A percentile compares a stretch with the other conserved stretches of the same genome.
These are phyloP conservation scores for Apoda limacodes DNA, from an alignment of 2,888 invertebrate genomes.

Conservation along the genomic window DNA sequence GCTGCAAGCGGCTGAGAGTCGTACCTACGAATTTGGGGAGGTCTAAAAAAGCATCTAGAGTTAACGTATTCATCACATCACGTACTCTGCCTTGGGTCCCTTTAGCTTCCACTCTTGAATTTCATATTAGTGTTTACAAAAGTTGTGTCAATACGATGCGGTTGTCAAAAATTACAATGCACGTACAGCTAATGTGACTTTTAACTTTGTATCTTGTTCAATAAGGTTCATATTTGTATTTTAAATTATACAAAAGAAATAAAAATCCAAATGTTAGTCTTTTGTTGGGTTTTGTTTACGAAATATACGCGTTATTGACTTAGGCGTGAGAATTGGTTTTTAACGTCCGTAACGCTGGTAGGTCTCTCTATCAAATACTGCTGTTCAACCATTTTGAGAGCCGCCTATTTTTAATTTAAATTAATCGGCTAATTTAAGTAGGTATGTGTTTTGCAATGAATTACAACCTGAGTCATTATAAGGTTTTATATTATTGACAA, in stretches of 20 bases:
- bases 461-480: no score
- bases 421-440: no score
- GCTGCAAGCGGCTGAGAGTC: no score
- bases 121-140: conserved; percentile 66
- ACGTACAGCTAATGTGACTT: conserved; percentile 15
- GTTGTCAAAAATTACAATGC: conserved; percentile 44
- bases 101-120: conserved; percentile 66
- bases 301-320: conserved; percentile 57
- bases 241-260: no score
- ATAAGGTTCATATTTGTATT: no score
- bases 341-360: conserved; percentile 59
- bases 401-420: no score
- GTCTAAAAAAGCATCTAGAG: no score
- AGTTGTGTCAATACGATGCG: conserved; percentile 56
- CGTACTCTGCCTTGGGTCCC: no score
- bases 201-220: conserved; percentile 18
- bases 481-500: no score
- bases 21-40: no score
- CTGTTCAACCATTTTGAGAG: conserved; percentile 55
- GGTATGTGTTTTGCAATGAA: no score
- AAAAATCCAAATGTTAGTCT: conserved; percentile 36
- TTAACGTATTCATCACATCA: conserved; percentile 66
- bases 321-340: conserved; percentile 65
- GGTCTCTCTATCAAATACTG: conserved; percentile 55
- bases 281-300: conserved; percentile 61